Conservation (phyloP, 2,888 invertebrate species). For the Morpho deidamia region DNA sequence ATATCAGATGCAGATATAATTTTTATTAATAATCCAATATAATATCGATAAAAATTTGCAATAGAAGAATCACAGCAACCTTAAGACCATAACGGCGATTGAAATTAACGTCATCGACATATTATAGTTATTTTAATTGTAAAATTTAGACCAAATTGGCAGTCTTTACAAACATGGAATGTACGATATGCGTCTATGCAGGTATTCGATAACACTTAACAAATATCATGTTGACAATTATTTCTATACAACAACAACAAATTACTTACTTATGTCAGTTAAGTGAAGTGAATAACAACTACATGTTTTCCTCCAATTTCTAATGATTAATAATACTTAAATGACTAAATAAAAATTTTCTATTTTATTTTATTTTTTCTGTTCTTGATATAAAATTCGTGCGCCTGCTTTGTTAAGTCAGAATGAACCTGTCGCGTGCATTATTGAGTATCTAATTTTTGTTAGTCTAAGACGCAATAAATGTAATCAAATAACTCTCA, state of each 20-base stretch:
- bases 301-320: conserved; percentile 25
- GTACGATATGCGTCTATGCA: conserved; percentile 78
- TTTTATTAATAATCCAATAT: conserved; percentile 49
- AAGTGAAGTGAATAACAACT: conserved; percentile 55
- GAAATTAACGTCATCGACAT: conserved; percentile 74
- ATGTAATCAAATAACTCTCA: too few relatives aligned
- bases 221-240: conserved; percentile 67
- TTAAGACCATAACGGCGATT: conserved; percentile 75
- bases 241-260: conserved; percentile 73
- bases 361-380: too few relatives aligned
- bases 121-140: conserved; percentile 72
- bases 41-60: conserved; percentile 72
- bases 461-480: too few relatives aligned
- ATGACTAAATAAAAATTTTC: too few relatives aligned
- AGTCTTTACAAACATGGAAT: conserved; percentile 78
- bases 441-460: too few relatives aligned
- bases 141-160: conserved; percentile 79
- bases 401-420: too few relatives aligned
- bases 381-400: too few relatives aligned
- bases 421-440: too few relatives aligned
- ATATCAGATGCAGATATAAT: conserved; percentile 69
- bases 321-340: too few relatives aligned
- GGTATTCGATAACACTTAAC: conserved; percentile 74
- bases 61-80: conserved; percentile 78
- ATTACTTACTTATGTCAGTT: conserved; percentile 58